phyloP scores from a whole-genome alignment of 2,888 invertebrate genomes.

The Chouioia cunea region DNA sequence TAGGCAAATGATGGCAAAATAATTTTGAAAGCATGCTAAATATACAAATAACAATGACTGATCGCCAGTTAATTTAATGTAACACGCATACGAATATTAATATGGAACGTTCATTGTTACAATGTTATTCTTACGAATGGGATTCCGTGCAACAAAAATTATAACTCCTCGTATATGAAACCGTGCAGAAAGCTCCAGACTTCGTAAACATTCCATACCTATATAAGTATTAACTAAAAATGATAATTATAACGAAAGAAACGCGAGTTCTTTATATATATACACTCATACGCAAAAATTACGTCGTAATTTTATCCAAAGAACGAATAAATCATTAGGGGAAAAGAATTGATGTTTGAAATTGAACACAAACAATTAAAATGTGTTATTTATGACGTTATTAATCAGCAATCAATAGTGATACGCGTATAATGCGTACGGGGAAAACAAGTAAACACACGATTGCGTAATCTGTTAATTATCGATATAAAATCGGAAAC shows the following conservation, averaged over 20 bases:
- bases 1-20: constrained; percentile 10
- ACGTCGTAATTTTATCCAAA: too few relatives aligned
- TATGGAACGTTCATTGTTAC: constrained; percentile 17
- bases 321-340: constrained; percentile 1
- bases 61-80: constrained; percentile 8
- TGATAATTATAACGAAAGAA: constrained; percentile 35
- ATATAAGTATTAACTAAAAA: constrained; percentile 36
- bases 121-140: constrained; percentile 3
- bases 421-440: constrained; percentile 28
- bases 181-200: constrained; percentile 39
- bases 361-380: constrained; percentile 25
- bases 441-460: constrained; percentile 37
- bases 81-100: constrained; percentile 16
- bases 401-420: constrained; percentile 11
- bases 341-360: constrained; percentile 27
- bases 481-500: neutral
- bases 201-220: constrained; percentile 43
- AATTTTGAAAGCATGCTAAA: neutral
- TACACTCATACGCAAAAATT: constrained; percentile 18
- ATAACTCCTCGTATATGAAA: too few relatives aligned
- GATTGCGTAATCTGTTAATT: constrained; percentile 38
- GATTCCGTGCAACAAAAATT: constrained; percentile 23
- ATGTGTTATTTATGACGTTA: constrained; percentile 25
- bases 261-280: constrained; percentile 15
- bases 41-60: neutral